Evolutionary conservation across 2,888 invertebrate species (phyloP), one percentile per base, ranked within the genome.

Genomic region (Trissolcus japonicus): DNA sequence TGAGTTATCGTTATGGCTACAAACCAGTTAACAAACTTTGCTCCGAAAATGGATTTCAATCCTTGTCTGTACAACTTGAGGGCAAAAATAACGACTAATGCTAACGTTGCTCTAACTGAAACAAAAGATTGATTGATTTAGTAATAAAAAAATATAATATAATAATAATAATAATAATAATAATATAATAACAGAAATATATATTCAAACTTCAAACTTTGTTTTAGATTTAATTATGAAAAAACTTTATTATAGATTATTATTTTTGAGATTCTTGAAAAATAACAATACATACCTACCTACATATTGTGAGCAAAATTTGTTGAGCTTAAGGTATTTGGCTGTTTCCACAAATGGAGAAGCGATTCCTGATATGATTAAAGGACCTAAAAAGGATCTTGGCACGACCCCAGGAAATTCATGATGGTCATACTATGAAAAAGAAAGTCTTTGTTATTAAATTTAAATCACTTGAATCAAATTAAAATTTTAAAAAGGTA

Each of bases 401-500:
- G 99, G 99, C 71, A 99, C 99, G 75, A 99, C 98, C 76, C 99
- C 95, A 84, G 99, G 97, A 91, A 96, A 99, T 87, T 98, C 96
- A 89, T 95, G 92, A 90, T 99, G 99, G 90, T 99, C 99, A 90
- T 98, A 99, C 97, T 98, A 91, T 85, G 92, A 91, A 72, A 76
- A 81, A 50, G 59, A 65, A 51, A 14, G 16, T 46, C 16, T 6
- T 16, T n/a, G n/a, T 46, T 46, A 35, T 35, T 35, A 7, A 35
- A 35, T 35, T 35, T 4, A 2, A 25, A 25, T 25, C 3, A 4
- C 7, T n/a, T 9, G 6, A 1, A 35, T 25, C 6, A 25, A 25
- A 25, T 25, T 4, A 25, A 25, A 4, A 25, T 25, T 4, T 25
- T 6, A 25, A 25, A 25, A 6, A 25, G 4, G 25, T 6, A 25